Base-by-base conservation (phyloP, 2,797 vertebrate species). In the Taeniopygia guttata region DNA sequence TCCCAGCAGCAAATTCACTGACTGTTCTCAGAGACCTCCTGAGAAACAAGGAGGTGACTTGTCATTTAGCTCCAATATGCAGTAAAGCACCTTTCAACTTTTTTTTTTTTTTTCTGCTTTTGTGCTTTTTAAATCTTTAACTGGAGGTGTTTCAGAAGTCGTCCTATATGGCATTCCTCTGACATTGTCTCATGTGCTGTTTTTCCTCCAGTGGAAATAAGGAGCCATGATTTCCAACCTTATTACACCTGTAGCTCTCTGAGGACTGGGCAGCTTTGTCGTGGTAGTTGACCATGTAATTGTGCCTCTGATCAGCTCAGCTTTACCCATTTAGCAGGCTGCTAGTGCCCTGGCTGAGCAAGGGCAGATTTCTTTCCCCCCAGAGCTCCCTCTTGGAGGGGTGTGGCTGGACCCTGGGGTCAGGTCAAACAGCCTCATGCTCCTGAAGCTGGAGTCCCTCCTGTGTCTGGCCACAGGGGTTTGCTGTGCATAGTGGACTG, bases 141-240 rank as follows among this genome's bases (percentile, higher is more conserved):
- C 30, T 2, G 3, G 72, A 52, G 14, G 5, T 6, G 0, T 55
- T 59, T 30, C 29, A 74, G 48, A 62, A 54, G 16, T 10, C 82
- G 26, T 32, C 43, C 46, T 43, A 5, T 6, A 66, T 43, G 49
- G 8, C 16, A 38, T 79, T 73, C 64, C n/a, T 14, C 13, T 1
- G 4, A 11, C 46, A 43, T 40, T 59, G 40, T n/a, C 5, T 1
- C 20, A 23, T 40, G n/a, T 80, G 40, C 27, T 0, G 0, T n/a
- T 87, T 70, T 78, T n/a, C 60, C 60, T 59, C 16, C 12, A 51
- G 27, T 27, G 46, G 46, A 76, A 82, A 46, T 26, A 36, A 58
- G 55, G 7, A 89, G 13, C 29, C 14, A 3, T 16, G 10, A 10
- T n/a, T 77, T 78, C 42, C 34, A 68, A 12, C 20, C 70, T 55